Conservation (phyloP, 2,888 invertebrate genomes). For the Phengaris arion region DNA sequence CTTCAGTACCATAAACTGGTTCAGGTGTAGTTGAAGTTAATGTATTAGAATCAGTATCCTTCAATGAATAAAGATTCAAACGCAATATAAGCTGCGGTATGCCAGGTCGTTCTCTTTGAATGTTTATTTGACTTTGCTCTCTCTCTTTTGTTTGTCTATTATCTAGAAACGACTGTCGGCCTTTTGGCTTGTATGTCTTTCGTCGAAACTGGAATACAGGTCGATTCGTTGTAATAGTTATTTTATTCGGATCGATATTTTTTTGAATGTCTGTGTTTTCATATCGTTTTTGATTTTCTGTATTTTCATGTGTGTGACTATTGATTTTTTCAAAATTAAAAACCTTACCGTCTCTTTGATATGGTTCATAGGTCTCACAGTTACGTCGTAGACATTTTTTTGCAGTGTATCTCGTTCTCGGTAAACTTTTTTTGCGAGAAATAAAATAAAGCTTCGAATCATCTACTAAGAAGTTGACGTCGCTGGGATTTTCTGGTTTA, state of each 20-base stretch:
- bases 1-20: slow-evolving; percentile 30
- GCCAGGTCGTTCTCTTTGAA: neutral
- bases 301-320: slow-evolving; percentile 13
- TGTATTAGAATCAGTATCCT: neutral
- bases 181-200: slow-evolving; percentile 51
- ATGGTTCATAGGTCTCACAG: neutral
- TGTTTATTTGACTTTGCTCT: slow-evolving; percentile 6
- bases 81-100: slow-evolving; percentile 8
- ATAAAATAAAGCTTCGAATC: slow-evolving; percentile 45
- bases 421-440: neutral
- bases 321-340: neutral
- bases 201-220: slow-evolving; percentile 63
- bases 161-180: slow-evolving; percentile 48
- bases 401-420: neutral
- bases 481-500: slow-evolving; percentile 86
- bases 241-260: slow-evolving; percentile 45
- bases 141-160: slow-evolving; percentile 44
- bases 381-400: slow-evolving; percentile 3
- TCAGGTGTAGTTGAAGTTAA: neutral
- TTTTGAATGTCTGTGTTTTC: slow-evolving; percentile 9
- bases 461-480: slow-evolving; percentile 85
- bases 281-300: neutral
- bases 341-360: neutral
- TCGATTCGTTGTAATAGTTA: slow-evolving; percentile 62
- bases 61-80: slow-evolving; percentile 4